Evolutionary conservation across 2,888 invertebrate species (phyloP), one percentile per base, ranked within the genome.

Genomic region (Flexamia atlantica): DNA sequence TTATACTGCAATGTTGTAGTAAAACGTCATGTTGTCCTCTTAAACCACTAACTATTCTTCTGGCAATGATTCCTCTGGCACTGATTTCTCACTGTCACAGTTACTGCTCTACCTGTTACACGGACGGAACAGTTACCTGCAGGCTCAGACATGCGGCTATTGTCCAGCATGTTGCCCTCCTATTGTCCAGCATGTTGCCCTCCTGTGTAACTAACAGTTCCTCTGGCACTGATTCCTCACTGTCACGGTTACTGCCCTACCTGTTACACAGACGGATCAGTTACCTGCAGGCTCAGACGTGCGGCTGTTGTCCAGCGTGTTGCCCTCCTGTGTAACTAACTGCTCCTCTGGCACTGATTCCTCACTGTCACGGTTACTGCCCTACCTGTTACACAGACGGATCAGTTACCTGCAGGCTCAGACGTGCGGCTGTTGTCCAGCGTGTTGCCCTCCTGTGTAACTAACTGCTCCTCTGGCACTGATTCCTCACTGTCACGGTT

Each of bases 261-360:
- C n/a, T n/a, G 36, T 36, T 36, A 36, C 36, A 7, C 17, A 3
- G 50, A 36, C 36, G 36, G 9, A n/a, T 64, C 64, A 64, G 25
- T n/a, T 64, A 64, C 64, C 64, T 64, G 64, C 64, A 64, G 64
- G 25, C 28, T 64, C 64, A n/a, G 64, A 50, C n/a, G 64, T 64
- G 64, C 23, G 64, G 14, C 14, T 50, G 42, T 12, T 50, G n/a
- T 50, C 12, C n/a, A 50, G 3, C 4, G n/a, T 50, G 14, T 50
- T 50, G 12, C 50, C 42, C 42, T 50, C 50, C 36, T 36, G 36
- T n/a, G 36, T 36, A 36, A 4, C 36, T 36, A 9, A n/a, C 9
- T 36, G 9, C 36, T 36, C 36, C 36, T 36, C 4, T 36, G 36
- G 36, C 4, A 36, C 36, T 36, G 36, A 9, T n/a, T n/a, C n/a